Evolutionary conservation across 53 echinoderm and acorn worm species (phyloP), one percentile per base, ranked within the genome.

Genomic region (Paelopatides confundens): DNA sequence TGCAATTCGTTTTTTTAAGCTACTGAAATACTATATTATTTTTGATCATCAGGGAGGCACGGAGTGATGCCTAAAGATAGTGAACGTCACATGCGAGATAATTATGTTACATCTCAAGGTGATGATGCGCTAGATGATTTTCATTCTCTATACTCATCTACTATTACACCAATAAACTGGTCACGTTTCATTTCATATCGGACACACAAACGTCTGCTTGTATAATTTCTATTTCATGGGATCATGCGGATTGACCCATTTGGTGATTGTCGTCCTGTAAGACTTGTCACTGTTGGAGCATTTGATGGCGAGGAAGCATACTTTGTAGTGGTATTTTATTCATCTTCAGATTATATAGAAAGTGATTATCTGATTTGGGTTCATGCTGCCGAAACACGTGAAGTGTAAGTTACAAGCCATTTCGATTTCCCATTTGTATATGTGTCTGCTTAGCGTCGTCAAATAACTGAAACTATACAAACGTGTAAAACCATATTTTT

Each of bases 1-100:
- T 64, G 33, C 85, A 24, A 24, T 90, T 24, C 31, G 51, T 11
- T 74, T 66, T 33, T 51, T 62, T 17, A 71, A 48, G 93, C 87
- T 31, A 35, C 68, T 33, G 86, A 89, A 31, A 38, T 93, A 17
- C 86, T n/a, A 89, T 37, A 71, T 81, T 18, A 78, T 92, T 23
- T 92, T 89, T 24, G 89, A 92, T 46, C 86, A 89, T 81, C 93
- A 8, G 67, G 79, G 13, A 30, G 89, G 24, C 82, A 89, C 54
- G 69, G 86, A 0, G 54, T 63, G 0, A 68, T 76, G 33, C 92
- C 89, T 0, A 92, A 92, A 58, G 76, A 85, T 46, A 48, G 86
- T 14, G 88, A 92, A 35, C 30, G 86, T 50, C 36, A 39, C 18
- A 12, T 88, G 4, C 71, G 92, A 36, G 92, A 92, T 37, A 50